Evolutionary conservation across 2,797 vertebrate genomes (phyloP), one percentile per base, ranked within the genome.

Genomic region (Manis crassicaudata): DNA sequence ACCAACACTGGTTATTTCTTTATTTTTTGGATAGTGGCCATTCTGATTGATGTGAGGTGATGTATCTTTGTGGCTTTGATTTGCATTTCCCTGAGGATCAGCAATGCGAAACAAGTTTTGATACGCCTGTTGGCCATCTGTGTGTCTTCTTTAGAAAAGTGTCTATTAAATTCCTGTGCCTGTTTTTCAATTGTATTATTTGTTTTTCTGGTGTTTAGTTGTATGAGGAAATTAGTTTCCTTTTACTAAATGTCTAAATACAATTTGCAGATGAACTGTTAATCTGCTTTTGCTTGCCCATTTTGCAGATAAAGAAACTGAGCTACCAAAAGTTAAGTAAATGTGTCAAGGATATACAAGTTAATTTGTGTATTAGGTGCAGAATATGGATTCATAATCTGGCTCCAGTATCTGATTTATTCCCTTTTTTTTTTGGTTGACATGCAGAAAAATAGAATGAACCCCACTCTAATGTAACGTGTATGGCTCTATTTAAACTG

Each of bases 241-340:
- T 89, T 18, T 87, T 54, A 70, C 16, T 87, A 76, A 76, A 23
- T 67, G 16, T 52, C 63, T 58, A 27, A 73, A 83, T 56, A 73
- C 17, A 72, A 25, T 35, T 46, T 88, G 18, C 2, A 46, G 16
- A 10, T 65, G 12, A 52, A 18, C 35, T 72, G 8, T n/a, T 72
- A 12, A 90, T 75, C 9, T 0, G 17, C 29, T 75, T 46, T 25
- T 60, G 5, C 25, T 43, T 80, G 11, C 40, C 54, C 8, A n/a
- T 58, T 93, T 60, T 18, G 5, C 17, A 81, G 27, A 27, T 50
- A n/a, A 37, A 25, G 5, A 76, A 52, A 50, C n/a, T 32, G 5
- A 72, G 21, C 2, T 16, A 46, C 8, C 10, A 27, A 84, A 60
- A 6, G 3, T 62, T 77, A 76, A 60, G 10, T 17, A 79, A 80